These are phyloP conservation scores for Diadema setosum DNA, from an alignment of 35 echinoderm and acorn worm genomes.

Conservation along the genomic window DNA sequence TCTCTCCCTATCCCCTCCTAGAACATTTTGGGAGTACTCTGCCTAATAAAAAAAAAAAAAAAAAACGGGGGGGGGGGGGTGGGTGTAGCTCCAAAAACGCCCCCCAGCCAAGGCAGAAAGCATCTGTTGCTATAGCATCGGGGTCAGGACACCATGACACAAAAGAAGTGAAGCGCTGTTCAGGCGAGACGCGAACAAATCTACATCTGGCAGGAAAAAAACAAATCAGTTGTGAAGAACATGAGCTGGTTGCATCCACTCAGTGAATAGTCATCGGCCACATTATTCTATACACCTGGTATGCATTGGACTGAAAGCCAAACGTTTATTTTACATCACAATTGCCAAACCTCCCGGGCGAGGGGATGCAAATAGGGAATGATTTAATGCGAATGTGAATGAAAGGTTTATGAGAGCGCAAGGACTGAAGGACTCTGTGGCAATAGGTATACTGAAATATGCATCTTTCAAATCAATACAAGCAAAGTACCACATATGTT, in stretches of 20 bases:
- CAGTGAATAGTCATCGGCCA: neutral
- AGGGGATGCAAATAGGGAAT: neutral
- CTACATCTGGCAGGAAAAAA: neutral
- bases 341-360: neutral
- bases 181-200: conserved; percentile 29
- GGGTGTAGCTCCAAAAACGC: neutral
- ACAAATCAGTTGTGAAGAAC: neutral
- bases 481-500: conserved; percentile 33
- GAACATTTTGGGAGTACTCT: neutral
- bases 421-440: conserved; percentile 31
- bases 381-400: neutral
- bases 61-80: too few species aligned
- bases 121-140: neutral
- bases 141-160: conserved; percentile 22
- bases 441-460: conserved; percentile 66
- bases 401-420: conserved; percentile 34
- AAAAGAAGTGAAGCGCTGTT: neutral
- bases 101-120: conserved; percentile 21
- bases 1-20: neutral
- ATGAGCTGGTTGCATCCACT: neutral
- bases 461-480: conserved; percentile 76
- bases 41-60: conserved; percentile 1
- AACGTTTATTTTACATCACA: neutral
- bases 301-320: neutral
- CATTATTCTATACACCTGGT: neutral